Evolutionary conservation across 2,888 invertebrate species (phyloP).

Genomic region (Sinohyriopsis cumingii): DNA sequence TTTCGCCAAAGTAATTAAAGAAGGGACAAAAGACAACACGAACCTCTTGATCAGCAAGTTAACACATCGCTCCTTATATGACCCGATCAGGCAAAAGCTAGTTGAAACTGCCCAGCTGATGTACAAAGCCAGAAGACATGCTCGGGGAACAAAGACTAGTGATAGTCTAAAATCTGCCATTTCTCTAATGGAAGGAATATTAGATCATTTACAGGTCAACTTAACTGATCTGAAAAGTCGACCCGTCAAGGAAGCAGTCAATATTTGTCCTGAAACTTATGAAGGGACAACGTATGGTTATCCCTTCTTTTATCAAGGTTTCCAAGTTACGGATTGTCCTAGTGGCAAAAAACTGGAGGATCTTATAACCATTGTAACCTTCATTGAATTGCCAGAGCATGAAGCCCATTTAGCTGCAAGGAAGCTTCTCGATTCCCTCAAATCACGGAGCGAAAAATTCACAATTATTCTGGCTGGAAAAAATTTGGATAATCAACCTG

Average conservation of each 20-base stretch:
- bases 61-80: too few species aligned
- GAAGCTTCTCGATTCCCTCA: neutral
- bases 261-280: constrained; percentile 41
- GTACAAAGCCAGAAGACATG: constrained; percentile 27
- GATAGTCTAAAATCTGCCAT: constrained; percentile 20
- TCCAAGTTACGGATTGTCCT: constrained; percentile 29
- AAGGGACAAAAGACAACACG: too few species aligned
- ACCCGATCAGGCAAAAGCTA: constrained; percentile 3
- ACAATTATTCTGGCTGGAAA: too few species aligned
- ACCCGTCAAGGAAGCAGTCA: constrained; percentile 5
- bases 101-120: constrained; percentile 16
- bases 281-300: constrained; percentile 38
- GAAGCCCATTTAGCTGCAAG: too few species aligned
- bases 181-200: constrained; percentile 9
- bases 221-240: constrained; percentile 3
- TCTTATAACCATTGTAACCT: constrained; percentile 25
- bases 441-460: neutral
- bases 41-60: too few species aligned
- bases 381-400: neutral
- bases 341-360: constrained; percentile 11
- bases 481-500: too few species aligned
- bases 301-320: constrained; percentile 46
- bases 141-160: constrained; percentile 30
- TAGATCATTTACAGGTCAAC: constrained; percentile 13
- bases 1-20: too few species aligned